Base-by-base conservation (phyloP, 2,888 invertebrate genomes). In the Perizoma affinitatum region DNA sequence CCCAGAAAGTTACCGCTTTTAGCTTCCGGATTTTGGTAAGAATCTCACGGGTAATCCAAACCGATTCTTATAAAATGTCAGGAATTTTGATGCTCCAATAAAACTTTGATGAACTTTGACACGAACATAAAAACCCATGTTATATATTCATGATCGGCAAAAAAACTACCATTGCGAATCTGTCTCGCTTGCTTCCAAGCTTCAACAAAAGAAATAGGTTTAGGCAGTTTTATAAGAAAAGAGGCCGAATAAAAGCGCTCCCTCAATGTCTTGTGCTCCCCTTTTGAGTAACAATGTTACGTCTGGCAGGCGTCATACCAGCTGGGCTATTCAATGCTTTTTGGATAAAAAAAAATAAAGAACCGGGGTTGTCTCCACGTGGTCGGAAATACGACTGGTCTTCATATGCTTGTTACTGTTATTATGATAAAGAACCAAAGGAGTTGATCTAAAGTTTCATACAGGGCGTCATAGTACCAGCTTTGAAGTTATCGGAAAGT, bases 271-370 rank as follows among this genome's bases (percentile, higher is more conserved):
- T 86, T 82, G 72, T 74, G 79, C 73, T 75, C 82, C 86, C 83
- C 83, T 84, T 80, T 76, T 79, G 79, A 86, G 71, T 82, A 82
- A 86, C 85, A 86, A 83, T 85, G 83, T 87, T 86, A 83, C 87
- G 84, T 85, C 77, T 78, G 81, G 72, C 79, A 79, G 74, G 73
- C 75, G 78, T 78, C 76, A 79, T 83, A 87, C 88, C 90, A 91
- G 89, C 90, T 90, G 91, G 86, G 84, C 87, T 86, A 87, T 90
- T 88, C 76, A 90, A 79, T 70, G 67, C 65, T 75, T 79, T 80
- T 82, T 76, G 70, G 70, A 65, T 64, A 56, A 54, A 63, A 66
- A 11, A 72, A 70, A 51, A 58, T 61, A 67, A 68, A 71, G 72
- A 71, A 66, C 70, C 75, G 68, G 72, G 74, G 73, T 65, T 74